Evolutionary conservation across 1,140 invertebrate species (phyloP).

Genomic region (Diprion similis): DNA sequence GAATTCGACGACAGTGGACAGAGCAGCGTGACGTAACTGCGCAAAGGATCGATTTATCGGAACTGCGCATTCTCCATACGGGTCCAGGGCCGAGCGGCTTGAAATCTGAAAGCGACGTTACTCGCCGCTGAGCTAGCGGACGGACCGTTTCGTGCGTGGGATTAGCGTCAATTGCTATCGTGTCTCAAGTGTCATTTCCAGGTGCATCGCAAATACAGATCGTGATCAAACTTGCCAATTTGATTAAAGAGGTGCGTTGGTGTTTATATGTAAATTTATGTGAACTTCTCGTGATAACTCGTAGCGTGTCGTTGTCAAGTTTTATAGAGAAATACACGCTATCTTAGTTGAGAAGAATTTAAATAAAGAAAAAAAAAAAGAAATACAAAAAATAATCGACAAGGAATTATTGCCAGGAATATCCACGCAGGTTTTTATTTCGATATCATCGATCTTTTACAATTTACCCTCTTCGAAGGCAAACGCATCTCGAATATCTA

Average conservation of each 20-base stretch:
- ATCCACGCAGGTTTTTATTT: no score
- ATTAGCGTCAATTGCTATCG: neutral
- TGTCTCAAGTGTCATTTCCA: conserved; percentile 3
- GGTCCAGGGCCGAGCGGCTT: conserved; percentile 1
- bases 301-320: neutral
- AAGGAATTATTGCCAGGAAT: no score
- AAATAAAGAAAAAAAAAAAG: no score
- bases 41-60: neutral
- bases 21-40: neutral
- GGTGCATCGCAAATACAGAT: neutral
- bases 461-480: no score
- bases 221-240: neutral
- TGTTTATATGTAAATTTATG: neutral
- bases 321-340: neutral
- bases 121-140: conserved; percentile 14
- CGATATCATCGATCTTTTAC: no score
- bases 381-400: no score
- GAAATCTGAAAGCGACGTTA: conserved; percentile 3
- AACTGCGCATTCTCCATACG: neutral
- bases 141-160: conserved; percentile 5
- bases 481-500: no score
- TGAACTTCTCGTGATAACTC: neutral
- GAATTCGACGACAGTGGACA: neutral
- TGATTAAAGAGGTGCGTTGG: conserved; percentile 7
- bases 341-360: no score